Base-by-base conservation (phyloP, 1,140 invertebrate genomes). In the Hypothenemus hampei region DNA sequence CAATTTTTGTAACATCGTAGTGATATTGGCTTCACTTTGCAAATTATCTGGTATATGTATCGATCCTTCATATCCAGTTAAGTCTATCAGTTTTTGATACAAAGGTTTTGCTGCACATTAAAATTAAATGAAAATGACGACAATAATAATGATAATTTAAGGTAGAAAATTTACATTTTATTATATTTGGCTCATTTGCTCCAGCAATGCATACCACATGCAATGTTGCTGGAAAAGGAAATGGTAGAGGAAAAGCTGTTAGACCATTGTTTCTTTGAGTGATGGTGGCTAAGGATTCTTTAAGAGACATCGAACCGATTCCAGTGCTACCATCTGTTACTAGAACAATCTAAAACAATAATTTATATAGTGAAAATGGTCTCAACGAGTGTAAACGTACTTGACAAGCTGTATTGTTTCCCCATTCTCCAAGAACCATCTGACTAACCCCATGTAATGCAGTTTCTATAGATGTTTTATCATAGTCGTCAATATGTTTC, bases 351-450 rank as follows among this genome's bases (percentile, higher is more conserved):
- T 83, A 65, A 15, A 77, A 72, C 23, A 47, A 59, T 22, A 41
- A 26, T n/a, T n/a, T n/a, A n/a, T n/a, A n/a, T n/a, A n/a, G n/a
- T n/a, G n/a, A n/a, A n/a, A n/a, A n/a, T n/a, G n/a, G n/a, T n/a
- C n/a, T n/a, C n/a, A n/a, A n/a, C n/a, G n/a, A n/a, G n/a, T n/a
- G 37, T 18, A 35, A 11, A 35, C 45, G 75, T 69, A 92, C 81
- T 79, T 93, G 84, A 58, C 87, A 84, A 47, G 85, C 81, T 31
- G 84, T 86, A 55, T 84, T 81, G 63, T 81, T 84, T 16, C 89
- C 89, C 91, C 91, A 96, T 74, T 93, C 89, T 48, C 83, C 82
- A 19, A 88, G 74, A 10, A 93, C 78, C 39, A 89, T 69, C 67
- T 81, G 82, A 64, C 83, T 86, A 3, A 91, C 80, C 35, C 85